Base-by-base conservation (phyloP, 2,888 invertebrate species). In the Prenolepis imparis region DNA sequence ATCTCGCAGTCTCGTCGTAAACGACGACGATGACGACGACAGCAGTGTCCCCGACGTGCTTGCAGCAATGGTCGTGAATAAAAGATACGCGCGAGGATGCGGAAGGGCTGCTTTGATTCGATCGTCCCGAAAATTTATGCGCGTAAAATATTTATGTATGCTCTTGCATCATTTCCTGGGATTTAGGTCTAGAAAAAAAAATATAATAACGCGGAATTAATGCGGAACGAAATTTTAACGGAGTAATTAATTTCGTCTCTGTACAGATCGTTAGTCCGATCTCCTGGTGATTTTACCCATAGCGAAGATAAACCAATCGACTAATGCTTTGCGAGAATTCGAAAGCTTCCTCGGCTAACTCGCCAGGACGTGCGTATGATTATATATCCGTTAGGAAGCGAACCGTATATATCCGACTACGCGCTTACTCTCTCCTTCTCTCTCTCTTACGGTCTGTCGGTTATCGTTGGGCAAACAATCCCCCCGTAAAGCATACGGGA, bases 1-100 rank as follows among this genome's bases (percentile, higher is more conserved):
- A 59, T 80, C 44, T 44, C 78, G 78, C 70, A 36, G 72, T 48
- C 44, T 70, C 78, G 70, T 78, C 77, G 77, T 61, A n/a, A 55
- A 64, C 39, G 52, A 75, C 64, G 63, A 63, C 63, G 73, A 57
- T 12, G 68, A 52, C 12, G 28, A 59, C 24, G 57, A 24, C 59
- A 28, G 39, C 39, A 41, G n/a, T 44, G 74, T 68, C 59, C 55
- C 78, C 59, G 78, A 70, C 72, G 72, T 78, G 72, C 70, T 78
- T 59, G 78, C 59, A 78, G 78, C 78, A 59, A 44, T 78, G 57
- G 41, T 67, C 28, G 67, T 70, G 57, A 70, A 70, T 59, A 59
- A 78, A 59, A 78, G 44, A 59, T 70, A 36, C 9, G 8, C 0
- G 11, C 78, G 72, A 59, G 78, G 72, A 78, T 78, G 78, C 78